Base-by-base conservation (phyloP, 1,140 invertebrate genomes). In the Tetraneura akinire region DNA sequence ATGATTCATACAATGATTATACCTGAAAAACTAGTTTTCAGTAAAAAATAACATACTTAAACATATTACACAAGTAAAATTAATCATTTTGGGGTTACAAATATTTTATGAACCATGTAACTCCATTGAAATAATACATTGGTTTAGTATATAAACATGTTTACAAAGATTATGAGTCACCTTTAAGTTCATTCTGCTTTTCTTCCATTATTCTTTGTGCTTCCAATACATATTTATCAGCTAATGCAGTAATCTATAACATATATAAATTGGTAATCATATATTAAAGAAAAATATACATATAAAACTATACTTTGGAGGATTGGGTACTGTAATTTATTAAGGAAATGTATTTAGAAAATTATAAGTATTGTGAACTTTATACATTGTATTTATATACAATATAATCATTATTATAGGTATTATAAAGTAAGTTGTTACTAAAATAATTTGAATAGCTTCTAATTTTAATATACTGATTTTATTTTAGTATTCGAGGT, bases 121-220 rank as follows among this genome's bases (percentile, higher is more conserved):
- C 26, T 26, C 26, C 29, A 49, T n/a, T n/a, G 10, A 71, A n/a
- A 32, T 51, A n/a, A 51, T 11, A 71, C 6, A n/a, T 51, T 18
- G 13, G 1, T 57, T 51, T 18, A 6, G 1, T 57, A 62, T 6
- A 1, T 16, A 29, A n/a, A 9, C 6, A 71, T 18, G 6, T 49
- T 49, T 18, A 71, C 0, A 23, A 71, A 29, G 0, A 29, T 32
- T 49, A 80, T 57, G 57, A 47, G 16, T 82, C 81, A 47, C 90
- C 90, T 55, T 91, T 82, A n/a, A 95, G 86, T 87, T 95, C 93
- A 84, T 89, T 89, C 84, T 91, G 89, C 84, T 94, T 95, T 2
- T 84, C 84, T 83, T 90, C 86, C 81, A 92, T 86, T 26, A 94
- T 85, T 83, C 88, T 88, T 84, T 93, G 92, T 23, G 91, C 92